Evolutionary conservation across 2,888 invertebrate genomes (phyloP).

Genomic region (Formica aserva): DNA sequence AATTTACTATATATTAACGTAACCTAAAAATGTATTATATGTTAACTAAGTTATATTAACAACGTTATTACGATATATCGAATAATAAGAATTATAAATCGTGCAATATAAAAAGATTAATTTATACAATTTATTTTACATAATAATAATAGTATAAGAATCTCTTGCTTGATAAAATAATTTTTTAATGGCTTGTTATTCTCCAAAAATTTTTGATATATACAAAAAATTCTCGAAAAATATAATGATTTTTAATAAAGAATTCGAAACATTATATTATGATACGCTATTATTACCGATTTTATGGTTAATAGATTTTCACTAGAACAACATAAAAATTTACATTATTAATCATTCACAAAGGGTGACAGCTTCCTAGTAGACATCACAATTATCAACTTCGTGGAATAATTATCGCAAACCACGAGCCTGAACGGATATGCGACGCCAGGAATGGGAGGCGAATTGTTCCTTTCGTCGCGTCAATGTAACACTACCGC

Average conservation of each 20-base stretch:
- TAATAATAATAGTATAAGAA: no score
- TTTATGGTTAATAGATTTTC: constrained; percentile 19
- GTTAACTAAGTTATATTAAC: no score
- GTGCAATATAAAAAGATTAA: not conserved
- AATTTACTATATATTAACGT: no score
- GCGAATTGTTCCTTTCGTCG: constrained; percentile 69
- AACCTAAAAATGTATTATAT: no score
- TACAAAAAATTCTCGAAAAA: not conserved
- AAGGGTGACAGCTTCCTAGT: constrained; percentile 19
- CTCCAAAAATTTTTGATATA: not conserved
- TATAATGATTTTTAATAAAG: not conserved
- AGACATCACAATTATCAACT: constrained; percentile 47
- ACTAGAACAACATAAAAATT: constrained; percentile 26
- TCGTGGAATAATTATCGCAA: constrained; percentile 46
- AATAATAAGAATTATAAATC: not conserved
- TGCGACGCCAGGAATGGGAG: constrained; percentile 58
- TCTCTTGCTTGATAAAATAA: not conserved
- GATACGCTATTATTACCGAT: not conserved
- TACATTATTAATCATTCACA: constrained; percentile 30
- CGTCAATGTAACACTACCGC: constrained; percentile 61
- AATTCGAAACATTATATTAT: not conserved
- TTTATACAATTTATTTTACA: no score
- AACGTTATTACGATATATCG: no score
- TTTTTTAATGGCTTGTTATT: not conserved
- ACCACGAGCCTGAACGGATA: constrained; percentile 37